Evolutionary conservation across 2,113 vertebrate genomes (phyloP).

Genomic region (Kryptolebias marmoratus): DNA sequence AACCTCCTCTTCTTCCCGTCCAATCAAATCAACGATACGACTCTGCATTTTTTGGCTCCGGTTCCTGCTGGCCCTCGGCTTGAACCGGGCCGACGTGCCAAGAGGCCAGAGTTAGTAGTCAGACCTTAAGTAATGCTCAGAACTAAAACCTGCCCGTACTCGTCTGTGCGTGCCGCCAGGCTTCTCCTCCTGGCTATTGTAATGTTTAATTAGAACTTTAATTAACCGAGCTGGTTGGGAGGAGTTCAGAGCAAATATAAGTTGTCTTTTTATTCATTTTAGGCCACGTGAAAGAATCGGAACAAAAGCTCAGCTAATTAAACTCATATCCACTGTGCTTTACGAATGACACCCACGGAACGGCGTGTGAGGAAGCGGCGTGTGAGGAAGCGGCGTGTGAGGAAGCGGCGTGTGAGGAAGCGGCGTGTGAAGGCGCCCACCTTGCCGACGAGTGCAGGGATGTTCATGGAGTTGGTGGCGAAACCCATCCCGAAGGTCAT

Average conservation of each 20-base stretch:
- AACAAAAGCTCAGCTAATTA: slow-evolving; percentile 56
- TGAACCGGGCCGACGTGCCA: slow-evolving; percentile 47
- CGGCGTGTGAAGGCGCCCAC: slow-evolving; percentile 66
- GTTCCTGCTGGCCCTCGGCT: slow-evolving; percentile 49
- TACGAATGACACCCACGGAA: slow-evolving; percentile 5
- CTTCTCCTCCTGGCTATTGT: slow-evolving; percentile 61
- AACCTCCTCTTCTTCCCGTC: slow-evolving; percentile 60
- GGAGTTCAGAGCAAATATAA: slow-evolving; percentile 46
- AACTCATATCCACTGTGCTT: slow-evolving; percentile 38
- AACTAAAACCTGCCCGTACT: slow-evolving; percentile 58
- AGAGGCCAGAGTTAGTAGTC: slow-evolving; percentile 60
- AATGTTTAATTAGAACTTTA: slow-evolving; percentile 72
- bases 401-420: neutral
- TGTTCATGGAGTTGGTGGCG: slow-evolving; percentile 94
- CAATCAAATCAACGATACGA: slow-evolving; percentile 63
- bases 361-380: neutral
- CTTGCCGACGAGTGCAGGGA: slow-evolving; percentile 93
- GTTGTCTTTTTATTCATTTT: slow-evolving; percentile 60
- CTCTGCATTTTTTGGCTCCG: slow-evolving; percentile 59
- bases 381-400: neutral
- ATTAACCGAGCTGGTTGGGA: slow-evolving; percentile 60
- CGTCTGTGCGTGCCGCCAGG: slow-evolving; percentile 48
- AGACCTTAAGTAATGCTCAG: slow-evolving; percentile 59
- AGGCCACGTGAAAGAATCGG: slow-evolving; percentile 43
- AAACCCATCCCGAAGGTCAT: slow-evolving; percentile 95